These are phyloP conservation scores for Sisyra terminalis DNA, from an alignment of 2,888 invertebrate species.

Conservation along the genomic window DNA sequence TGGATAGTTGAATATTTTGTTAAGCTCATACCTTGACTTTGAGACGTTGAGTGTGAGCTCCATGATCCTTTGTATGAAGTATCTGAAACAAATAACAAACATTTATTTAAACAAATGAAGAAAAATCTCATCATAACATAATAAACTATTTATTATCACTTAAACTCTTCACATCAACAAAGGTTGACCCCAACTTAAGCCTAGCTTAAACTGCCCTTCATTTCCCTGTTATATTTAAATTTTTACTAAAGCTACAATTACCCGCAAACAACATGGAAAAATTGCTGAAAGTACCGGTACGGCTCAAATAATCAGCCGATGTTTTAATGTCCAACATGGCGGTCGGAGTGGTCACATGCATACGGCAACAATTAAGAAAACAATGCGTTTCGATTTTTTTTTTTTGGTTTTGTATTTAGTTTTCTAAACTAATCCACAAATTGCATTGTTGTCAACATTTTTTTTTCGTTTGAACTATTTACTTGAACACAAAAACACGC, in stretches of 20 bases:
- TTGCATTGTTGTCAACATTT: no score
- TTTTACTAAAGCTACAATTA: conserved; percentile 25
- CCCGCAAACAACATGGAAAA: conserved; percentile 92
- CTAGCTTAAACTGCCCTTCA: no score
- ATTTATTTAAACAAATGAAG: background rate
- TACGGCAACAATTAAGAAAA: conserved; percentile 10
- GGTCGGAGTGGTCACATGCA: conserved; percentile 10
- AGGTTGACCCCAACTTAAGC: no score
- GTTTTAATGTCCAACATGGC: conserved; percentile 84
- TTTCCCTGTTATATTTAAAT: background rate
- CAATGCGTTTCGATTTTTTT: no score
- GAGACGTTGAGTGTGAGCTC: conserved; percentile 60
- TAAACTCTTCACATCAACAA: no score
- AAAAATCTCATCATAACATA: background rate
- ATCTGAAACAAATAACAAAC: conserved; percentile 42
- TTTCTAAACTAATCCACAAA: no score
- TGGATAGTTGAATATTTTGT: no score
- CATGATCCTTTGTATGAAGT: conserved; percentile 77
- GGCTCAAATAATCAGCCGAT: conserved; percentile 77
- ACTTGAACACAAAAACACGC: no score
- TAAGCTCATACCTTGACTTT: conserved; percentile 67
- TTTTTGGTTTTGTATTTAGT: no score
- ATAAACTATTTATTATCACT: no score
- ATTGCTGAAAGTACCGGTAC: conserved; percentile 84
- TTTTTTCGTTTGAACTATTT: no score